These are phyloP conservation scores for Polymixis flavicincta DNA, from an alignment of 2,888 invertebrate species.

Conservation along the genomic window DNA sequence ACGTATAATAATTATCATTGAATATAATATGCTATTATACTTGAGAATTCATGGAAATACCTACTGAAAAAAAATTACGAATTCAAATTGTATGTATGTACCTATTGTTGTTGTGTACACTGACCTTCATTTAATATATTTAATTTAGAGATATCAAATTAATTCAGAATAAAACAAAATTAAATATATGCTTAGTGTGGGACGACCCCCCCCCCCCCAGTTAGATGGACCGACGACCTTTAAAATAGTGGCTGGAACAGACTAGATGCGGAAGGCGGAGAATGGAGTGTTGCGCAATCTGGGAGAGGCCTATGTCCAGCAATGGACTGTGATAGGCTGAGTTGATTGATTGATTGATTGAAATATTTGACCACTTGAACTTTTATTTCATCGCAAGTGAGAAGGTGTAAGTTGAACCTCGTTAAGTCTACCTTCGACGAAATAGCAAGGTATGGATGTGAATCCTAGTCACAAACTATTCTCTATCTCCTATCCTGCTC, in stretches of 20 bases:
- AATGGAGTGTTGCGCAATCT: too few species aligned
- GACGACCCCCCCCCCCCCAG: too few species aligned
- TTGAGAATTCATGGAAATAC: conserved; percentile 1
- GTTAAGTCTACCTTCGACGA: too few species aligned
- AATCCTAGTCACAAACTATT: too few species aligned
- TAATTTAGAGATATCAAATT: neutral
- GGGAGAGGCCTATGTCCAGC: neutral
- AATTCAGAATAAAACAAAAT: neutral
- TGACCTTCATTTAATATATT: conserved; percentile 1
- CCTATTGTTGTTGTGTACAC: too few species aligned
- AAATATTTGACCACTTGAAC: too few species aligned
- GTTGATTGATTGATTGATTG: neutral
- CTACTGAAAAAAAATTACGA: neutral
- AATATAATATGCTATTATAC: conserved; percentile 2
- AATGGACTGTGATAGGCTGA: neutral
- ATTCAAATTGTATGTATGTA: neutral
- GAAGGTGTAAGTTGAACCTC: too few species aligned
- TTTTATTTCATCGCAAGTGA: too few species aligned
- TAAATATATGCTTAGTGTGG: neutral
- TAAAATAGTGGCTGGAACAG: neutral
- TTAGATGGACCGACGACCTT: neutral
- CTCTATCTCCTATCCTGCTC: too few species aligned
- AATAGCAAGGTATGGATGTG: too few species aligned
- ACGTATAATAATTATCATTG: neutral
- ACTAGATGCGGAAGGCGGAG: neutral